Evolutionary conservation across 2,797 vertebrate genomes (phyloP), one percentile per base, ranked within the genome.

Genomic region (Vespertilio murinus): DNA sequence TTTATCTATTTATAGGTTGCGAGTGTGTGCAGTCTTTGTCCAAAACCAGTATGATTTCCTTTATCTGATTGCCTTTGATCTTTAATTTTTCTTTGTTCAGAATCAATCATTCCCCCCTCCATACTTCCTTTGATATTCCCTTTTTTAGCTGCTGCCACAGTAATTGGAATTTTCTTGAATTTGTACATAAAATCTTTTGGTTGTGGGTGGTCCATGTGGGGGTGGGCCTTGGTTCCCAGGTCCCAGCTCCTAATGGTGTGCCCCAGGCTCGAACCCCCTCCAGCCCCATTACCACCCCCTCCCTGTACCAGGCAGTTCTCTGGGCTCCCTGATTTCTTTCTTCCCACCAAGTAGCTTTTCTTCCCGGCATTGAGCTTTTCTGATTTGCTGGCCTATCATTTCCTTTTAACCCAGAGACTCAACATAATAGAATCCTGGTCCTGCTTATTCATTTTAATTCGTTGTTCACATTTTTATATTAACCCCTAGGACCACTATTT

Each of bases 1-100:
- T 96, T 97, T 96, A 95, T 97, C 96, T 97, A 97, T 96, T 97
- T 97, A 96, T 97, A 97, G 96, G 96, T 94, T 97, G 77, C 87
- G 94, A 95, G 94, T 92, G 96, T 2, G 6, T 96, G 93, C 93
- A 93, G 96, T 96, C 97, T 97, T 97, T 97, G 97, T 96, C 97
- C 96, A 96, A 97, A 96, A 91, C 95, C 95, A 95, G 96, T 94
- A 88, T 96, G 96, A 95, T 96, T 96, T 96, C 97, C 96, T 96
- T 96, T 96, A 97, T 97, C 97, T 97, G 82, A 92, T 90, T 95
- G 94, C 95, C 95, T 97, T 97, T 97, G 96, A 97, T 97, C 96
- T 95, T 96, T 96, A 96, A 96, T 97, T 97, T 97, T 95, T 54
- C 96, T 97, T 97, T 97, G 97, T 96, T 97, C 94, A 40, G 94